Evolutionary conservation across 2,888 invertebrate species (phyloP), one percentile per base, ranked within the genome.

Genomic region (Sialis lutaria): DNA sequence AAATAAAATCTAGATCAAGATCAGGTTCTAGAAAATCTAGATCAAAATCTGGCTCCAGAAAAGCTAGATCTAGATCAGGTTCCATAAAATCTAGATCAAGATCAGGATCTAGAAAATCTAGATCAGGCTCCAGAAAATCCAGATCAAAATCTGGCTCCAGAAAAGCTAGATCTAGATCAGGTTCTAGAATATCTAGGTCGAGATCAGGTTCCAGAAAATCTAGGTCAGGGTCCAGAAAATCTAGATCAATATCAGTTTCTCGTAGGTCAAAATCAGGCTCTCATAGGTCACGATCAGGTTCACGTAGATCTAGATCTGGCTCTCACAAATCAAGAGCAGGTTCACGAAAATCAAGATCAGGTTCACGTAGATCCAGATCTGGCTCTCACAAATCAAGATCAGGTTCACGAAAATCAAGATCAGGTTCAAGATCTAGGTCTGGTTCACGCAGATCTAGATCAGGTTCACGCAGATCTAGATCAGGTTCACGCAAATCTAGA

Each of bases 101-200:
- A 42, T 52, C 22, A 22, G 22, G 54, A 6, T 53, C 52, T 7
- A 50, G 53, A 46, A 54, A 55, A 42, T 60, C 60, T 8, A 54
- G 59, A 32, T 64, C 65, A 6, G 52, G 57, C 22, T 58, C 58
- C 33, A 49, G 52, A 40, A 54, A n/a, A n/a, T n/a, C n/a, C n/a
- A n/a, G 55, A 10, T 53, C 63, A 1, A 52, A 60, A 47, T 58
- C 61, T 1, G 54, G 58, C 46, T 57, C 58, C 32, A 50, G 55
- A 37, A 48, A 49, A 37, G 52, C 55, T 7, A 39, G 46, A 10
- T 57, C 60, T 5, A 53, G 57, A 1, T 64, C 66, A 6, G 57
- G 60, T 9, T 59, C 60, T 34, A 57, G 58, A 44, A 62, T 64
- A 53, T 55, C 6, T 55, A 58, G 10, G 50, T 58, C 46, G 41